Evolutionary conservation across 2,113 vertebrate species (phyloP), one percentile per base, ranked within the genome.

Genomic region (Grammomys dolichurus): DNA sequence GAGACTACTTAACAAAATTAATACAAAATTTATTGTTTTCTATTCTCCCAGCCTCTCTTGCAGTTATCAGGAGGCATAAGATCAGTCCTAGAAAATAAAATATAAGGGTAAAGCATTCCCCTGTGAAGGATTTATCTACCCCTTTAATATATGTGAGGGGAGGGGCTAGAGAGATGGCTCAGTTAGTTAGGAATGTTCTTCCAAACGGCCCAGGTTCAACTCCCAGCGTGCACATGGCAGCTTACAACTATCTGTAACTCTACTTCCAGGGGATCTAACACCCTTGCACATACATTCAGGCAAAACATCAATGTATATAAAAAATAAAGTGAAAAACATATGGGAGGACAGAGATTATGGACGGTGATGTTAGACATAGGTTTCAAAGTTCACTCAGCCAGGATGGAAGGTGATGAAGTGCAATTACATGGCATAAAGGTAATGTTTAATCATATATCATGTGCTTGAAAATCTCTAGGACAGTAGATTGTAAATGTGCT

Each of bases 71-170:
- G 51, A 76, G n/a, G 33, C 40, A 73, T 43, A 48, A 43, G 46
- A 31, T 85, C 78, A 90, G 31, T 86, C 80, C 58, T 81, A 75
- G 31, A 51, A 60, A 54, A 9, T 46, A 19, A 87, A 70, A 82
- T 19, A 40, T 78, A 63, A 3, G 22, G 11, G 11, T 69, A 58
- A 65, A 67, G n/a, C 19, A 51, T 85, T 33, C 14, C 33, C 80
- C 43, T 81, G 26, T 86, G 82, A 93, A 89, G 17, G 5, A 85
- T 40, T 93, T 94, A 87, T 63, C 33, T 10, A 51, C 43, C 87
- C 4, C 1, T 24, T 78, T 85, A 85, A 67, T 31, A 60, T 20
- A 72, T 40, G 20, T 73, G n/a, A 40, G 36, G n/a, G 70, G 17
- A 73, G 17, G n/a, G 19, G 17, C 36, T 73, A n/a, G 70, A 73